Evolutionary conservation across 37 sponge, comb jelly and placozoan species (phyloP), one percentile per base, ranked within the genome.

Genomic region (Spongia lamella): DNA sequence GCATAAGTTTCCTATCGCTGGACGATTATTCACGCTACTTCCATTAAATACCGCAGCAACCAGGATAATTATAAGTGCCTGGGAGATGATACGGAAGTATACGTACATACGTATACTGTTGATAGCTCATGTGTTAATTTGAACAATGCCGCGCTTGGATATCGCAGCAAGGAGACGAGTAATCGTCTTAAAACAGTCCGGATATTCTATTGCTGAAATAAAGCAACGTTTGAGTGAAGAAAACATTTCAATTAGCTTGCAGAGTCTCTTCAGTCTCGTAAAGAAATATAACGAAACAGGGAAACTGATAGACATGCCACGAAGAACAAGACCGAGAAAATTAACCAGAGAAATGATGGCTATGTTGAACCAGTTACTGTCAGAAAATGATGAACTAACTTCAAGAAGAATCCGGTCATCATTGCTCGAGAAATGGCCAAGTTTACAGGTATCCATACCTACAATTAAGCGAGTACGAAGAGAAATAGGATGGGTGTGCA

Each of bases 321-420:
- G 73, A 53, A 15, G 26, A 1, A 29, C 32, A 14, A 2, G 20
- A 5, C 24, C 73, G 4, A 40, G 17, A 3, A 52, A 31, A 24
- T 36, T 72, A 19, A 50, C 9, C 26, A 21, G 7, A 24, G 71
- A 43, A 20, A 53, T 55, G 34, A 55, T 55, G 26, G 52, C 27
- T 30, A 30, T 72, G 36, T 55, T 52, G 19, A 57, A 53, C 55
- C 24, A 72, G 25, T 43, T 22, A 3, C 63, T 63, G n/a, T n/a
- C n/a, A n/a, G n/a, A n/a, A 13, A 54, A 54, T 70, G 64, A 71
- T 40, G 73, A 81, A 60, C 43, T 81, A 36, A 70, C 81, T 25
- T 54, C 73, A 1, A 50, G 69, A 26, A 24, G 49, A 27, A 20
- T 81, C 15, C 33, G 49, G 24, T 53, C 60, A 32, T 50, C 26